Base-by-base conservation (phyloP, 2,797 vertebrate species). In the Rhinophrynus dorsalis region DNA sequence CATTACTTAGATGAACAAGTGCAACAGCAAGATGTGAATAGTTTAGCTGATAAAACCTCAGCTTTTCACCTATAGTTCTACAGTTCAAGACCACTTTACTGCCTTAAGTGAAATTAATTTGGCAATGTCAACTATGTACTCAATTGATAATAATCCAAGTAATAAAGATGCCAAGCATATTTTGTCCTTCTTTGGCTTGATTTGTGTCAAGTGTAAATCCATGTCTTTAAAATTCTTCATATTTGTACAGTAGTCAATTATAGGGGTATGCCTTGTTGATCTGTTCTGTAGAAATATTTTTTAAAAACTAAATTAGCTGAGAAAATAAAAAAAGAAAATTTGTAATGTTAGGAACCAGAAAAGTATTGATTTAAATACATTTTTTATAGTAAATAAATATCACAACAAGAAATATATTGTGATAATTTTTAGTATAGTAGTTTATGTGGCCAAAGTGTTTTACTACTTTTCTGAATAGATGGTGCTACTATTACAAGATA, bases 31-130 rank as follows among this genome's bases (percentile, higher is more conserved):
- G 63, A 21, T 60, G 68, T 70, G 77, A 88, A 85, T 79, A 81
- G 79, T 75, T 81, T 67, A 62, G 71, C 77, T 74, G 88, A 91
- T 90, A 91, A 89, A 78, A 38, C 74, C 23, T 70, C 74, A 73
- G 82, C 82, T 90, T 90, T 88, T 88, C 83, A 85, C 80, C 72
- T 81, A 73, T 73, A 69, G 78, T 84, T 84, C 74, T 77, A 85
- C 77, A 80, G 80, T 82, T 85, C 80, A 85, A 83, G 78, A 79
- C 82, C 83, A 79, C 73, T 82, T 77, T 80, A 79, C 78, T 86
- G 86, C 75, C 80, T 82, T 85, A 83, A 83, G 83, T 87, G 79
- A 84, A 88, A 85, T 88, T 86, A 90, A 86, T 86, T 90, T 84
- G 85, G 77, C 82, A 85, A 78, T 84, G 79, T 85, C 84, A 85